phyloP scores from a whole-genome alignment of 2,113 vertebrate species.

The Motacilla alba region DNA sequence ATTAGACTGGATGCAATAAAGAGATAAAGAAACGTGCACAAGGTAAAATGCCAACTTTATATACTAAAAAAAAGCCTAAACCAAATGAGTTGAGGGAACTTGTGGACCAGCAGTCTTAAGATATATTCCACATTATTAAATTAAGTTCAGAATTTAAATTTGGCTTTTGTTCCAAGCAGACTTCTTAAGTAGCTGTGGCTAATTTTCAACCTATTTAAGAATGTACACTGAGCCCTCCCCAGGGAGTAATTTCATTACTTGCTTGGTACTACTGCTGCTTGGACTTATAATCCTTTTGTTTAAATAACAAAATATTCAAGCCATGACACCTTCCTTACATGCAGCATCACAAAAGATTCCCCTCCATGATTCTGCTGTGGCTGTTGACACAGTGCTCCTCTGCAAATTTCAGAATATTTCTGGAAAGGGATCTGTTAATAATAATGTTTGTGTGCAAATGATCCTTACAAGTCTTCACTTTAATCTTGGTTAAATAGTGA shows the following conservation, averaged over 20 bases:
- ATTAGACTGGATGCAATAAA: neutral
- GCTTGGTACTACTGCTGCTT: constrained; percentile 8
- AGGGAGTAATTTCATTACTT: constrained; percentile 63
- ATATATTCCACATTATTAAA: constrained; percentile 43
- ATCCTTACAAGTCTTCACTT: neutral
- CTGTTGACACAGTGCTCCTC: constrained; percentile 44
- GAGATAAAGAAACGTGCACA: neutral
- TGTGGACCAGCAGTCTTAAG: neutral
- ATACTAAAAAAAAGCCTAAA: neutral
- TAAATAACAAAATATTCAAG: constrained; percentile 17
- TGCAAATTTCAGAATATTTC: constrained; percentile 47
- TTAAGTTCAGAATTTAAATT: constrained; percentile 52
- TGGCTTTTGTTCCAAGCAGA: constrained; percentile 34
- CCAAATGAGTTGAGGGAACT: neutral
- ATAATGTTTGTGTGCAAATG: neutral
- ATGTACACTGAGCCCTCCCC: constrained; percentile 45
- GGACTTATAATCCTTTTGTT: constrained; percentile 28
- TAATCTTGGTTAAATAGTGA: constrained; percentile 58
- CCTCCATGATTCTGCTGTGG: neutral
- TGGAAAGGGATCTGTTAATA: constrained; percentile 30
- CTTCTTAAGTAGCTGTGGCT: constrained; percentile 37
- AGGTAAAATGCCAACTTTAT: neutral
- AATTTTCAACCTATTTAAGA: constrained; percentile 51
- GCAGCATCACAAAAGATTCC: neutral
- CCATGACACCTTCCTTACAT: neutral